A percentile compares a stretch with the other conserved stretches of the same genome.
These are phyloP conservation scores for Lagopus muta DNA, from an alignment of 2,113 vertebrate genomes.

Conservation along the genomic window DNA sequence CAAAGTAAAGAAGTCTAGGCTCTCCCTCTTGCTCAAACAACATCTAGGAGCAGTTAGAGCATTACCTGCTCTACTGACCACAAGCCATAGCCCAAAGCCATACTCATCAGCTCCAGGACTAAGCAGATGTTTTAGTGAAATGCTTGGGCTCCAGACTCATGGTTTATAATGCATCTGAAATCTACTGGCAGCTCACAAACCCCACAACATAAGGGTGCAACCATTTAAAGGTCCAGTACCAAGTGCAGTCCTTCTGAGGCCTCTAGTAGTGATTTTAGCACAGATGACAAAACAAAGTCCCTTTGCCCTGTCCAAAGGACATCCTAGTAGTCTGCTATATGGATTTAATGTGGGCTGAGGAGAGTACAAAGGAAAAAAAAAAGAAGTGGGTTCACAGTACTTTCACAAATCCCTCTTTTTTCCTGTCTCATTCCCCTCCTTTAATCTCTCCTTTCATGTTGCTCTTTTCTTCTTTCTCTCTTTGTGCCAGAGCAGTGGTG, in stretches of 20 bases:
- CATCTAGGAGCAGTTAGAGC: no score
- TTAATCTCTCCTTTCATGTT: constrained; percentile 58
- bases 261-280: background rate
- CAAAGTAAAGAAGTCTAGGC: background rate
- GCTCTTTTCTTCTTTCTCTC: background rate
- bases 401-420: constrained; percentile 30
- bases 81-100: background rate
- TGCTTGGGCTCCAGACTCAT: background rate
- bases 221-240: background rate
- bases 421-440: constrained; percentile 3
- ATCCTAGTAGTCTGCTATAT: background rate
- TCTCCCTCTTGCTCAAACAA: background rate
- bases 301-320: background rate
- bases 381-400: constrained; percentile 1
- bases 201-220: background rate
- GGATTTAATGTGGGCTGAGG: background rate
- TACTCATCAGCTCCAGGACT: background rate
- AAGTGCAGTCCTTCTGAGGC: background rate
- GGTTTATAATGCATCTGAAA: background rate
- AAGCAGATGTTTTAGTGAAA: background rate
- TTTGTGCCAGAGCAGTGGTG: background rate
- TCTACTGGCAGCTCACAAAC: background rate
- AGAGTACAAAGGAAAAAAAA: constrained; percentile 5
- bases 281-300: background rate
- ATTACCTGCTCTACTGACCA: background rate